Evolutionary conservation across 2,888 invertebrate species (phyloP).

Genomic region (Keiferia lycopersicella): DNA sequence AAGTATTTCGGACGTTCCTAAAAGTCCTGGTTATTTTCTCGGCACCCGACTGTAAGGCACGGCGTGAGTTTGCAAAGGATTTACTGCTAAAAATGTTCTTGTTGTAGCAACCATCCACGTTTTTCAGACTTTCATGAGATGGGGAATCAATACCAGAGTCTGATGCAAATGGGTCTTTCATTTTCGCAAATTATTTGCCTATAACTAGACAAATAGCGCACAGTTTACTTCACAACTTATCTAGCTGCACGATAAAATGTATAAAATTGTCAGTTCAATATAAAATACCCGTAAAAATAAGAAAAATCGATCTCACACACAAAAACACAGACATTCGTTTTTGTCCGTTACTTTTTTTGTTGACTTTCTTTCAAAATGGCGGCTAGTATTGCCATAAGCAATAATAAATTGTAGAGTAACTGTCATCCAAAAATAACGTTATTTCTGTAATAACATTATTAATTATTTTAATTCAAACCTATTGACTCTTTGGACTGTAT

Average conservation of each 20-base stretch:
- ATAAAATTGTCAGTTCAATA: constrained; percentile 43
- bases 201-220: constrained; percentile 29
- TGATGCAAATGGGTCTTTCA: constrained; percentile 73
- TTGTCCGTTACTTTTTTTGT: constrained; percentile 54
- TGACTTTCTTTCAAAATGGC: constrained; percentile 39
- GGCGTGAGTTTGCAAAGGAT: constrained; percentile 83
- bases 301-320: constrained; percentile 46
- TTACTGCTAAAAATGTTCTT: constrained; percentile 69
- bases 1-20: constrained; percentile 83
- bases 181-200: constrained; percentile 43
- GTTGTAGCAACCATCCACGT: constrained; percentile 72
- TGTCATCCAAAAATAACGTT: neutral
- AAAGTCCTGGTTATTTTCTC: constrained; percentile 85
- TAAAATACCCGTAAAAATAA: constrained; percentile 44
- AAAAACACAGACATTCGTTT: constrained; percentile 31
- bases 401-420: neutral
- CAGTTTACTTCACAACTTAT: constrained; percentile 26
- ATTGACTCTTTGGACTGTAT: no score
- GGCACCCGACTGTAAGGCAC: constrained; percentile 83
- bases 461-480: no score
- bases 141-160: constrained; percentile 73
- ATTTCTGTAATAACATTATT: neutral
- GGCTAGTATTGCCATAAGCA: constrained; percentile 33
- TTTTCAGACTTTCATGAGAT: constrained; percentile 64
- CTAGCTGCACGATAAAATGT: constrained; percentile 32